phyloP scores from a whole-genome alignment of 1,140 invertebrate genomes.

The Ylistrum balloti region DNA sequence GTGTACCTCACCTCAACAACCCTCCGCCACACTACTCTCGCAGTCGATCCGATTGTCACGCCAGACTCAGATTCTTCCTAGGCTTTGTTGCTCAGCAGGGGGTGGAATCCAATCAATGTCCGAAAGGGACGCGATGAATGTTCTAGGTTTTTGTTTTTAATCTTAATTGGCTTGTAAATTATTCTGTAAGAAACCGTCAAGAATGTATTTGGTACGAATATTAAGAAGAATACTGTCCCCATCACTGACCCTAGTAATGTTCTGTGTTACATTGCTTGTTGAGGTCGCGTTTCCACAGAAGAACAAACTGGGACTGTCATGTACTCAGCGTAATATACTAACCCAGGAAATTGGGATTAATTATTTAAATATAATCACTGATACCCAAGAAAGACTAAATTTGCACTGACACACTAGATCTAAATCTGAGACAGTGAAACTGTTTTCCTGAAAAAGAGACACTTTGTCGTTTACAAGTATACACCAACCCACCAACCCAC shows the following conservation, averaged over 20 bases:
- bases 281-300: background rate
- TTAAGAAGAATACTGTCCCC: background rate
- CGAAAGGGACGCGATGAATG: background rate
- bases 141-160: slow-evolving; percentile 33
- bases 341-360: background rate
- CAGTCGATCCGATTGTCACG: background rate
- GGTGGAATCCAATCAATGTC: slow-evolving; percentile 2
- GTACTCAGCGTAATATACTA: background rate
- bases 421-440: background rate
- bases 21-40: background rate
- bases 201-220: background rate
- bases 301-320: background rate
- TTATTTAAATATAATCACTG: background rate
- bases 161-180: slow-evolving; percentile 27
- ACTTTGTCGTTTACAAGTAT: background rate
- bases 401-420: background rate
- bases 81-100: slow-evolving; percentile 17
- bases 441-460: background rate
- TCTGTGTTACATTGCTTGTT: background rate
- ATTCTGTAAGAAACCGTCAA: background rate
- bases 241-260: background rate
- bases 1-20: slow-evolving; percentile 12
- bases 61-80: background rate
- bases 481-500: background rate
- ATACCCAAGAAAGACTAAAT: background rate